phyloP scores from a whole-genome alignment of 2,113 vertebrate species.

The Centrocercus urophasianus region DNA sequence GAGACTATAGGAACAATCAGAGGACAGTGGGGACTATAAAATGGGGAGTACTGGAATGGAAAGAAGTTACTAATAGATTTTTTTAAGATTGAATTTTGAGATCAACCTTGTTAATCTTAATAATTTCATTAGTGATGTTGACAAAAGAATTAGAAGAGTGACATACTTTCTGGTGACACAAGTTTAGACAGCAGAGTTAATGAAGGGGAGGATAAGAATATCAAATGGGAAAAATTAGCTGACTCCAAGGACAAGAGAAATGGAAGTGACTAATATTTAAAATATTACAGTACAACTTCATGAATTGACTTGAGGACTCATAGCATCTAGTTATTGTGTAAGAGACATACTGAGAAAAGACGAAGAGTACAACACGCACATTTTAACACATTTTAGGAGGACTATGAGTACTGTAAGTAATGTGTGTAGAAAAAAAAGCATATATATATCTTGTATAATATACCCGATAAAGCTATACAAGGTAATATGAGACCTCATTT shows the following conservation, averaged over 20 bases:
- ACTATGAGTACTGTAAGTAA: neutral
- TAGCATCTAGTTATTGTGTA: neutral
- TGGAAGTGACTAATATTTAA: slow-evolving; percentile 16
- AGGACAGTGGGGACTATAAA: neutral
- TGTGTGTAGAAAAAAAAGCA: neutral
- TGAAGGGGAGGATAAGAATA: neutral
- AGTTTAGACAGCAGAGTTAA: slow-evolving; percentile 17
- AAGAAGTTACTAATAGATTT: neutral
- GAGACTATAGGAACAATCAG: neutral
- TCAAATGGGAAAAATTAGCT: neutral
- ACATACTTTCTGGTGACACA: neutral
- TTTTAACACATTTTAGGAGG: neutral
- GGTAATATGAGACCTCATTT: neutral
- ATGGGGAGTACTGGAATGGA: neutral
- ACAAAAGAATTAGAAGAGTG: slow-evolving; percentile 17
- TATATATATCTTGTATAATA: neutral
- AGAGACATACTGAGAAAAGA: neutral
- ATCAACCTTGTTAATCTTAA: neutral
- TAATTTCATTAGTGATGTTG: slow-evolving; percentile 32
- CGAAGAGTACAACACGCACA: neutral
- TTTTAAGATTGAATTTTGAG: slow-evolving; percentile 3
- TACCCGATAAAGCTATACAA: neutral
- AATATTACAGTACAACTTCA: neutral
- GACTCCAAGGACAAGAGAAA: neutral
- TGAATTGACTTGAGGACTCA: neutral